phyloP scores from a whole-genome alignment of 2,888 invertebrate species.

The Lasioglossum oenotherae region DNA sequence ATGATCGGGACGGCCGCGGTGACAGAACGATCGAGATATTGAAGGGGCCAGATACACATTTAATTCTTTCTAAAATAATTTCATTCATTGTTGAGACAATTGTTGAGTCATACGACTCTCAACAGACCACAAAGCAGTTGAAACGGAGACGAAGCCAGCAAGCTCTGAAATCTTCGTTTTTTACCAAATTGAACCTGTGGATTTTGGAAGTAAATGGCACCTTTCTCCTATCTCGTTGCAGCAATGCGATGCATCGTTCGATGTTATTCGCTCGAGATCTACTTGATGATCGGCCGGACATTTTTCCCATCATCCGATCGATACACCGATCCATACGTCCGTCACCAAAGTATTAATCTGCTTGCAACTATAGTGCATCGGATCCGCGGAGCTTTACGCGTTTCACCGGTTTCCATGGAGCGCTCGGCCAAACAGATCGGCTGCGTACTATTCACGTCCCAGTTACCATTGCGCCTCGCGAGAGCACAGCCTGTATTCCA shows the following conservation, averaged over 20 bases:
- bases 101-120: background rate
- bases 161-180: background rate
- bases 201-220: too few species aligned
- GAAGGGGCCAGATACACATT: too few species aligned
- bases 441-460: constrained; percentile 52
- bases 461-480: constrained; percentile 40
- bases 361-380: constrained; percentile 24
- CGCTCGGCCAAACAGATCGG: constrained; percentile 62
- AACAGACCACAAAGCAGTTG: background rate
- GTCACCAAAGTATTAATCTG: constrained; percentile 33
- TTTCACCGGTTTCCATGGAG: constrained; percentile 46
- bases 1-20: background rate
- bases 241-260: too few species aligned
- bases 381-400: constrained; percentile 26
- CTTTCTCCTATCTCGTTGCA: too few species aligned
- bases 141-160: background rate
- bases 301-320: background rate
- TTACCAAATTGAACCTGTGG: background rate
- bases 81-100: too few species aligned
- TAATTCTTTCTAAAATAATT: too few species aligned
- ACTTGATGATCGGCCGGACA: background rate
- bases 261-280: background rate
- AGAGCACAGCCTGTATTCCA: constrained; percentile 40
- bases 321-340: background rate
- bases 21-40: background rate